These are phyloP conservation scores for Melieria omissa DNA, from an alignment of 2,888 invertebrate genomes.

Conservation along the genomic window DNA sequence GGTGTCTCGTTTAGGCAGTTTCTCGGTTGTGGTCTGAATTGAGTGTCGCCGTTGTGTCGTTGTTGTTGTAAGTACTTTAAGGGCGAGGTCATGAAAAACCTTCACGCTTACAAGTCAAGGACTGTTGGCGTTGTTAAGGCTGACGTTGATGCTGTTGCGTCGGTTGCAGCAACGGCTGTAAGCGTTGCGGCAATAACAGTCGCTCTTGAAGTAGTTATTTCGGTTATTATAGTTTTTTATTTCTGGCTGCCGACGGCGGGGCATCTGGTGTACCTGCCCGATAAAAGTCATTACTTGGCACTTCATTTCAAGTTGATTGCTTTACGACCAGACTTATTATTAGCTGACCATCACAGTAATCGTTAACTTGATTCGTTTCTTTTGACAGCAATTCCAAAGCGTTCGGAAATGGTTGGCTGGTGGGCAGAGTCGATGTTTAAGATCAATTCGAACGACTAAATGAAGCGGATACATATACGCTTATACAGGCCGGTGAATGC, in stretches of 20 bases:
- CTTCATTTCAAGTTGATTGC: conserved; percentile 12
- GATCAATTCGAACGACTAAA: too few relatives aligned
- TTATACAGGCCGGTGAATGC: too few relatives aligned
- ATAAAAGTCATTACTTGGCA: conserved; percentile 60
- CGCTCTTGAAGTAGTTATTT: conserved; percentile 33
- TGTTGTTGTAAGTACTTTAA: conserved; percentile 16
- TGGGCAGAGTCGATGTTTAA: too few relatives aligned
- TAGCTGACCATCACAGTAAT: too few relatives aligned
- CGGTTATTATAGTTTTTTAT: conserved; percentile 26
- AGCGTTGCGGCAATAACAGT: too few relatives aligned
- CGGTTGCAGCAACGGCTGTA: not conserved
- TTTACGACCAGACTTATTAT: too few relatives aligned
- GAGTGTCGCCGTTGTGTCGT: not conserved
- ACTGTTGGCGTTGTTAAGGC: conserved; percentile 40
- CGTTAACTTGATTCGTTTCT: too few relatives aligned
- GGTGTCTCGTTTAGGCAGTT: not conserved
- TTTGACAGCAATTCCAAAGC: too few relatives aligned
- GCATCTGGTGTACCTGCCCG: conserved; percentile 35
- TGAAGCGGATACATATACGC: too few relatives aligned
- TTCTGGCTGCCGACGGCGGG: too few relatives aligned
- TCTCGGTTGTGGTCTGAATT: not conserved
- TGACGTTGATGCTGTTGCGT: not conserved
- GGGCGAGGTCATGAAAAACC: conserved; percentile 48
- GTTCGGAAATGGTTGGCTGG: too few relatives aligned
- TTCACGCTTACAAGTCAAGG: conserved; percentile 58